These are phyloP conservation scores for Myiopsitta monachus DNA, from an alignment of 2,113 vertebrate species.

Conservation along the genomic window DNA sequence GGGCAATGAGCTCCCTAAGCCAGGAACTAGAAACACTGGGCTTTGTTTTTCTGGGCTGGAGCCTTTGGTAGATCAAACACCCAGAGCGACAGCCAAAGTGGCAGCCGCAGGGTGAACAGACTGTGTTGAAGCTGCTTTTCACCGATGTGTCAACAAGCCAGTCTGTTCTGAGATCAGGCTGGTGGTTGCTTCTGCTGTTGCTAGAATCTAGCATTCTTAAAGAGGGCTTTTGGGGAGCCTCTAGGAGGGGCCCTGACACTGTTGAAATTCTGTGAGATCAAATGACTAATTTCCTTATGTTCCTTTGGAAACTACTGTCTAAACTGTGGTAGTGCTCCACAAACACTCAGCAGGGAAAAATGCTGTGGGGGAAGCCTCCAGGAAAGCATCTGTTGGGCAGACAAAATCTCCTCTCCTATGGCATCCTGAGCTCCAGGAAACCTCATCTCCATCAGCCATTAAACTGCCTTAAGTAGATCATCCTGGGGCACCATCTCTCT, in stretches of 20 bases:
- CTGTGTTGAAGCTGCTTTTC: constrained; percentile 2
- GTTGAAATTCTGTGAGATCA: not conserved
- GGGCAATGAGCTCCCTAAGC: not conserved
- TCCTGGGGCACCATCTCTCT: not conserved
- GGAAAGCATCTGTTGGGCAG: not conserved
- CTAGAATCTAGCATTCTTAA: not conserved
- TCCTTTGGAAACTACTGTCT: not conserved
- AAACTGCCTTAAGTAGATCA: not conserved
- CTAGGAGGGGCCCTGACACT: not conserved
- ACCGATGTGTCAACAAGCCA: not conserved
- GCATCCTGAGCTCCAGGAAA: not conserved
- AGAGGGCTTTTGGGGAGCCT: not conserved
- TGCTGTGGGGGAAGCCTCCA: not conserved
- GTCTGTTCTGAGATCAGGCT: not conserved
- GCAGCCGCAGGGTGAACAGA: not conserved
- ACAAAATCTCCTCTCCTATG: not conserved
- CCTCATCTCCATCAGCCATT: not conserved
- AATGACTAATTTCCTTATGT: not conserved
- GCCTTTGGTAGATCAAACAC: not conserved
- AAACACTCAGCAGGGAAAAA: not conserved
- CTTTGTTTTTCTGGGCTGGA: constrained; percentile 6
- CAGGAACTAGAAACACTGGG: not conserved
- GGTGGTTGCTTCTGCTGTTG: not conserved
- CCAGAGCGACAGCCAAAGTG: not conserved
- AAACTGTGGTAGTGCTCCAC: not conserved